A percentile compares a stretch with the other conserved stretches of the same genome.
phyloP scores from a whole-genome alignment of 2,797 vertebrate genomes.

The Acomys russatus region DNA sequence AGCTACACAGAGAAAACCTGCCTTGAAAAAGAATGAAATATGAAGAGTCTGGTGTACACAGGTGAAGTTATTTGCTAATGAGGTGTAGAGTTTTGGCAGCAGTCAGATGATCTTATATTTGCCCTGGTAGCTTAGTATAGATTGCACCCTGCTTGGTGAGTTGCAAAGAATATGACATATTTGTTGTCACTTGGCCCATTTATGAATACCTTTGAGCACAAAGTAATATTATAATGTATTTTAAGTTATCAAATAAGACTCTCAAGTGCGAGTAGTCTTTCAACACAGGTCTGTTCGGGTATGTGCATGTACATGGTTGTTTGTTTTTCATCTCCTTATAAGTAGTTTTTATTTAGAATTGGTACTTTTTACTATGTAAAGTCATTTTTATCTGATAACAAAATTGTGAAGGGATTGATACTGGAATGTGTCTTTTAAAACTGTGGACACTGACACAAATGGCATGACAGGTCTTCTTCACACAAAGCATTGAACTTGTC shows the following conservation, averaged over 20 bases:
- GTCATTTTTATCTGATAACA: slow-evolving; percentile 47
- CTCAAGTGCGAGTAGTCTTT: no score
- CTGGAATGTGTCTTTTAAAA: slow-evolving; percentile 39
- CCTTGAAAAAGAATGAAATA: neutral
- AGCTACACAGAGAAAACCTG: no score
- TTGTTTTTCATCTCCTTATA: slow-evolving; percentile 36
- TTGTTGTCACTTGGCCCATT: no score
- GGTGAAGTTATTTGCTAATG: slow-evolving; percentile 42
- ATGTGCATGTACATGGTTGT: neutral
- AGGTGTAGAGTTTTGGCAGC: neutral
- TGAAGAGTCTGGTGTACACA: slow-evolving; percentile 2
- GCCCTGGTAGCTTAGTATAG: neutral
- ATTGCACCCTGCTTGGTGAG: slow-evolving; percentile 33
- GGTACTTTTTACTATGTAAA: slow-evolving; percentile 49
- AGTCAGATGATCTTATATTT: slow-evolving; percentile 28
- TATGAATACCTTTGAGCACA: no score
- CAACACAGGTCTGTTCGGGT: no score
- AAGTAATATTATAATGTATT: no score
- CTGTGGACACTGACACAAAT: neutral
- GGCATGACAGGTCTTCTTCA: no score
- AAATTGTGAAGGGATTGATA: slow-evolving; percentile 60
- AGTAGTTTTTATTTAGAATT: slow-evolving; percentile 46
- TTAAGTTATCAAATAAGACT: no score
- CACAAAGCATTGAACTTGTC: no score
- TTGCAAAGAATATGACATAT: no score